Conservation (phyloP, 2,113 vertebrate species). For the Dipodomys ordii region DNA sequence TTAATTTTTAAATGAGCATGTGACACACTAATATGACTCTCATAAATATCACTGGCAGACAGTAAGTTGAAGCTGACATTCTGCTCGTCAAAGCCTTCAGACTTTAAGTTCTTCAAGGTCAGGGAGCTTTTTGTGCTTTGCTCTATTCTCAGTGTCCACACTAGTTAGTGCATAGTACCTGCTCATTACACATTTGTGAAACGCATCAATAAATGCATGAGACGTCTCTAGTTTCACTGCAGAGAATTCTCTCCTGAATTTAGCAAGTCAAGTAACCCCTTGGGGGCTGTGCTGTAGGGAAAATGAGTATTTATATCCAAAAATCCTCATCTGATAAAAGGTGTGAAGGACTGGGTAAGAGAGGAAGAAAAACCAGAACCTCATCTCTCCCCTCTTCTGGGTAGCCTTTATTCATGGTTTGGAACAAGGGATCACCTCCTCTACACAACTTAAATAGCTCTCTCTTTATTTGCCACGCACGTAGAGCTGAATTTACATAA, state of each 20-base stretch:
- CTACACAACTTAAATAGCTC: not conserved
- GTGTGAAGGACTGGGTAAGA: not conserved
- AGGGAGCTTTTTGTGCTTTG: not conserved
- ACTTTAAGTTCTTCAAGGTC: not conserved
- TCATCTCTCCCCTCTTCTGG: not conserved
- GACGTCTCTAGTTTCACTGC: not conserved
- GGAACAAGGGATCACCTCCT: not conserved
- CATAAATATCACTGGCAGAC: not conserved
- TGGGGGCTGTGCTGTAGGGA: not conserved
- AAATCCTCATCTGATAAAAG: not conserved
- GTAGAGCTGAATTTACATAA: slow-evolving; percentile 67
- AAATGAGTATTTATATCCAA: not conserved
- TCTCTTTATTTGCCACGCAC: slow-evolving; percentile 51
- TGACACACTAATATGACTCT: not conserved
- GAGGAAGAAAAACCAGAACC: not conserved
- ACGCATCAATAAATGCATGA: not conserved
- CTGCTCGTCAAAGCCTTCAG: not conserved
- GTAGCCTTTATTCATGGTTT: not conserved
- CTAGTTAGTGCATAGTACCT: not conserved
- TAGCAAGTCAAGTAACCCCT: not conserved
- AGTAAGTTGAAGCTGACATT: not conserved
- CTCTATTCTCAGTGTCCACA: not conserved
- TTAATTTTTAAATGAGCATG: not conserved
- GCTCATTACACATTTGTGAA: not conserved
- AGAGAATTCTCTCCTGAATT: not conserved